Conservation (phyloP, 2,797 vertebrate genomes). For the Myotis findleyi region DNA sequence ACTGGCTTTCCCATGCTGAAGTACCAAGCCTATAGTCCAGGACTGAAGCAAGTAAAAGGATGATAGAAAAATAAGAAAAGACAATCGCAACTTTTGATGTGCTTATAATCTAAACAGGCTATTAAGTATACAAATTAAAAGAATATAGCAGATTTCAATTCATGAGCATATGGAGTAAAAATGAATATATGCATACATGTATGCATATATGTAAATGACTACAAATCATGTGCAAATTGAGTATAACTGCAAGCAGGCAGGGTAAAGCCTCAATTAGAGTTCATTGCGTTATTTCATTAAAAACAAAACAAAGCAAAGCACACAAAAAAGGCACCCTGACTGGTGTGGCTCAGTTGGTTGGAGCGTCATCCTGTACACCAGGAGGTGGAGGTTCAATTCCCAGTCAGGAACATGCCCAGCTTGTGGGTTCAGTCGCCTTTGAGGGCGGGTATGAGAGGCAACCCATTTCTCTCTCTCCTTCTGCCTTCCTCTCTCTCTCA, state of each 20-base stretch:
- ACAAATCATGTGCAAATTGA: neutral
- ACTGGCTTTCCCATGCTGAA: neutral
- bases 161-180: neutral
- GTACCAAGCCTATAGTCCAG: neutral
- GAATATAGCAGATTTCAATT: neutral
- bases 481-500: neutral
- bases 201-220: too few relatives aligned
- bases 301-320: neutral
- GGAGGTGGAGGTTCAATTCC: neutral
- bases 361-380: neutral
- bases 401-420: neutral
- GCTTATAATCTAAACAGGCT: slow-evolving; percentile 1
- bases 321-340: neutral
- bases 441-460: neutral
- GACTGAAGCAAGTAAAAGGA: neutral
- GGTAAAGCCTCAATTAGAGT: neutral
- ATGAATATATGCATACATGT: neutral
- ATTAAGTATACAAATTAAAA: slow-evolving; percentile 52
- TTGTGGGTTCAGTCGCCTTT: neutral
- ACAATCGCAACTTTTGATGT: neutral
- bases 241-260: neutral
- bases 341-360: neutral
- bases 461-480: neutral
- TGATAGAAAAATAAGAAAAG: neutral
- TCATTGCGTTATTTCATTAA: neutral